These are phyloP conservation scores for Trisateles emortualis DNA, from an alignment of 2,888 invertebrate species.

Conservation along the genomic window DNA sequence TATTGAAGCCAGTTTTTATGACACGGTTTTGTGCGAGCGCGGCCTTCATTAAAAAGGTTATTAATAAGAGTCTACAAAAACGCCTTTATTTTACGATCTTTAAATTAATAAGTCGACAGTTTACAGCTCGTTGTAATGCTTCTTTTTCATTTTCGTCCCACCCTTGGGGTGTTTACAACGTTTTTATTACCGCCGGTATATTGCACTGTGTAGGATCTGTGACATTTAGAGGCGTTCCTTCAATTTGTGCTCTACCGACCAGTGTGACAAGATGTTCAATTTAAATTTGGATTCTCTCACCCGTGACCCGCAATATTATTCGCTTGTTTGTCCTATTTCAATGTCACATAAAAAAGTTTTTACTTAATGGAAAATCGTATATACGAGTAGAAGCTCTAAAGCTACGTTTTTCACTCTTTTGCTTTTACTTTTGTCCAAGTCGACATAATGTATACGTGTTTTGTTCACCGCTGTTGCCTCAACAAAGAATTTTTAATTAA, in stretches of 20 bases:
- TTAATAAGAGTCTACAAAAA: constrained; percentile 52
- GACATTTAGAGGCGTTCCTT: constrained; percentile 43
- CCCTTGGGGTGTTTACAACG: constrained; percentile 54
- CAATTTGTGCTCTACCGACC: constrained; percentile 43
- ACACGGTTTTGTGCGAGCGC: constrained; percentile 43
- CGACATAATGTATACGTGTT: constrained; percentile 18
- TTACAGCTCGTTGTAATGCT: constrained; percentile 59
- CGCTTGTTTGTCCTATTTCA: constrained; percentile 27
- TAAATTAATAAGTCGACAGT: constrained; percentile 68
- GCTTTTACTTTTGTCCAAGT: neutral
- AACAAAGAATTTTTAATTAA: constrained; percentile 53
- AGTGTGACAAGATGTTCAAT: constrained; percentile 32
- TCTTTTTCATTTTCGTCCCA: constrained; percentile 60
- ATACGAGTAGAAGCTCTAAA: neutral
- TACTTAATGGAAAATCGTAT: no score
- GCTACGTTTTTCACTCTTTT: no score
- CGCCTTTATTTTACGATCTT: constrained; percentile 62
- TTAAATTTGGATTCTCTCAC: constrained; percentile 40
- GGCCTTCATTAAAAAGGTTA: constrained; percentile 60
- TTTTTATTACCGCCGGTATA: constrained; percentile 57
- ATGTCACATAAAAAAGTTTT: constrained; percentile 14
- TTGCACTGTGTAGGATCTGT: constrained; percentile 42
- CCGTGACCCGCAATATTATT: constrained; percentile 29
- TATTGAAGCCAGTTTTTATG: constrained; percentile 50
- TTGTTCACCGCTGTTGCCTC: constrained; percentile 28